Evolutionary conservation across 2,888 invertebrate species (phyloP), one percentile per base, ranked within the genome.

Genomic region (Ormyrus labotus): DNA sequence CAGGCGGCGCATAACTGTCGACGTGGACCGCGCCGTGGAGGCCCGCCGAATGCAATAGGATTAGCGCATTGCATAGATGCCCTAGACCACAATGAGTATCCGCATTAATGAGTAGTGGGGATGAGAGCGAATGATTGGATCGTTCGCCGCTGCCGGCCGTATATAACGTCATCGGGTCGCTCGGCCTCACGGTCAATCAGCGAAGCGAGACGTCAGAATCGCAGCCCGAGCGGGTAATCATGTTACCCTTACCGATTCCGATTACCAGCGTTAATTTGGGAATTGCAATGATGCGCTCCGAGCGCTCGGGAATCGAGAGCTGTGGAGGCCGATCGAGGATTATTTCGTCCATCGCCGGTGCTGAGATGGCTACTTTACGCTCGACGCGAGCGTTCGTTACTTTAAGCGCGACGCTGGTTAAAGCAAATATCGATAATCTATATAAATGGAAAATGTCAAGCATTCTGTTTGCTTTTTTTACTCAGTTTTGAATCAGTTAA

Each of bases 191-290:
- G 86, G 86, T 87, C 86, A 88, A 88, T 89, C 88, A 87, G 85
- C 83, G 83, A 84, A 85, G 83, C 85, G 84, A 85, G 84, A 89
- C 86, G 86, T 88, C 88, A 87, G 88, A 88, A 87, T 88, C 85
- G 86, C 83, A 84, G 83, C 5, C 85, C 83, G 84, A 83, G 84
- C 83, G 81, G 84, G 87, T 89, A 89, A 90, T 89, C 89, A 86
- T 84, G 87, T 90, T 90, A 90, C 64, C 64, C 61, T 86, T 85
- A 83, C 86, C 85, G 87, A 87, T 88, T 87, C 88, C 87, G 89
- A 89, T 89, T 88, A 89, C 87, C 86, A 86, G 86, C 89, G 87
- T 89, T 89, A 89, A 89, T 89, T 89, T 88, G 87, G 84, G 87
- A 88, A 88, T 86, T 86, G 88, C 87, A 86, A 87, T 87, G 88